Percentiles rank a stretch among this genome's conserved stretches.
Evolutionary conservation across 2,888 invertebrate genomes (phyloP).

Genomic region (Tryphoninae sp.): DNA sequence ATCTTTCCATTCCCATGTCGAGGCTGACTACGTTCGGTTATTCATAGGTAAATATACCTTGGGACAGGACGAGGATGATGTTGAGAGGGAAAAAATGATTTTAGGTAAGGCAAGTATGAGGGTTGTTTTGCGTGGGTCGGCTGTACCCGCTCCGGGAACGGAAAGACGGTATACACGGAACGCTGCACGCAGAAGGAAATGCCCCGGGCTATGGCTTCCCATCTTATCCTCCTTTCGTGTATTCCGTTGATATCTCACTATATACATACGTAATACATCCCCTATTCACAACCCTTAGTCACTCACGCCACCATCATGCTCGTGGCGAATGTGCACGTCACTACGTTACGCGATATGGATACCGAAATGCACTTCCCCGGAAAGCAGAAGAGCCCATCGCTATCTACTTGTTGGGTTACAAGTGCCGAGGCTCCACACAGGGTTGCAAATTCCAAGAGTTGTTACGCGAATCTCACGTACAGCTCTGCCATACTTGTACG

Average conservation of each 20-base stretch:
- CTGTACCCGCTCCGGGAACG: slow-evolving; percentile 67
- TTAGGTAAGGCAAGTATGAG: slow-evolving; percentile 20
- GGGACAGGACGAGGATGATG: not conserved
- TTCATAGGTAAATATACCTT: slow-evolving; percentile 1
- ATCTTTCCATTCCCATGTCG: not conserved
- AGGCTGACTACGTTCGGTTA: not conserved
- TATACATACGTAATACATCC: slow-evolving; percentile 14
- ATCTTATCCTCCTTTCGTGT: slow-evolving; percentile 73
- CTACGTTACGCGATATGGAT: slow-evolving; percentile 75
- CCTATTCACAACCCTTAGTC: slow-evolving; percentile 40
- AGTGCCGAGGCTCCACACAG: slow-evolving; percentile 25
- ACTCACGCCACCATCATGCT: slow-evolving; percentile 45
- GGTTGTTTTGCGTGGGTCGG: slow-evolving; percentile 64
- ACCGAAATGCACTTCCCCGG: slow-evolving; percentile 70
- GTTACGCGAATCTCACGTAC: slow-evolving; percentile 4
- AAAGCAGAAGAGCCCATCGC: slow-evolving; percentile 43
- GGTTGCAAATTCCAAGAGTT: slow-evolving; percentile 38
- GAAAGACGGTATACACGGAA: slow-evolving; percentile 63
- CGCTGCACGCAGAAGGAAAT: slow-evolving; percentile 73
- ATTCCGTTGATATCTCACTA: slow-evolving; percentile 28
- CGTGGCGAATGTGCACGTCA: slow-evolving; percentile 65
- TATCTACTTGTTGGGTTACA: slow-evolving; percentile 43
- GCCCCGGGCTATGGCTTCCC: slow-evolving; percentile 78
- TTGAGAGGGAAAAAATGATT: slow-evolving; percentile 46
- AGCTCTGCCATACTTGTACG: slow-evolving; percentile 13